Conservation (phyloP, 2,797 vertebrate genomes). For the Enoplosus armatus region DNA sequence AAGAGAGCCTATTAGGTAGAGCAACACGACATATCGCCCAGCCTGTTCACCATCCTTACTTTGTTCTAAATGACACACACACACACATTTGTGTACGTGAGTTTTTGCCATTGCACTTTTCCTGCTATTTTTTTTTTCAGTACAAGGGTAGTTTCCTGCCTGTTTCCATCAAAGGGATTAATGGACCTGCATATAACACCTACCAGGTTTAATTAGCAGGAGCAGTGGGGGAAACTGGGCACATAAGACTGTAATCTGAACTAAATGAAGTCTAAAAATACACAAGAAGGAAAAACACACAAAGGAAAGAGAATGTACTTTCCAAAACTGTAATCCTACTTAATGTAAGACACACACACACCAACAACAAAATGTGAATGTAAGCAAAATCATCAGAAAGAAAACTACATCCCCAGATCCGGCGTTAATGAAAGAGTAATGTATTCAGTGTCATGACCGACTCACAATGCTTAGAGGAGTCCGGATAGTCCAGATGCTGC, state of each 20-base stretch:
- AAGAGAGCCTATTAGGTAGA: slow-evolving; percentile 67
- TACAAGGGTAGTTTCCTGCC: slow-evolving; percentile 22
- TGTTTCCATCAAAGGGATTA: slow-evolving; percentile 51
- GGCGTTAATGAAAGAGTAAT: slow-evolving; percentile 12
- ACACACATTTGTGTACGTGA: background rate
- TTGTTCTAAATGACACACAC: slow-evolving; percentile 43
- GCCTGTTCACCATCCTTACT: slow-evolving; percentile 40
- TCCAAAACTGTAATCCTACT: slow-evolving; percentile 43
- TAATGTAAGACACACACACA: slow-evolving; percentile 26
- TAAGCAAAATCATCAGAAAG: slow-evolving; percentile 19
- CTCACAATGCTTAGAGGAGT: slow-evolving; percentile 36
- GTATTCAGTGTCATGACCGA: slow-evolving; percentile 35
- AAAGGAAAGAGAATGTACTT: slow-evolving; percentile 40
- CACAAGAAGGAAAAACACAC: slow-evolving; percentile 24
- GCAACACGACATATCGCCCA: slow-evolving; percentile 57
- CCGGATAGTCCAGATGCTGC: slow-evolving; percentile 39
- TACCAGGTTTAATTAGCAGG: slow-evolving; percentile 59
- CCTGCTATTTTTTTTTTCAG: slow-evolving; percentile 17
- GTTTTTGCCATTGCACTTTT: slow-evolving; percentile 4
- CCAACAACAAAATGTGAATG: slow-evolving; percentile 14
- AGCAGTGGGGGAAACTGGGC: slow-evolving; percentile 44
- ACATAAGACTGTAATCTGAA: slow-evolving; percentile 59
- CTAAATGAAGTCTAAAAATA: slow-evolving; percentile 53
- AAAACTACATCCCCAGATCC: background rate
- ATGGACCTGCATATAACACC: slow-evolving; percentile 19